These are phyloP conservation scores for Dasypus novemcinctus DNA, from an alignment of 2,113 vertebrate genomes.

Conservation along the genomic window DNA sequence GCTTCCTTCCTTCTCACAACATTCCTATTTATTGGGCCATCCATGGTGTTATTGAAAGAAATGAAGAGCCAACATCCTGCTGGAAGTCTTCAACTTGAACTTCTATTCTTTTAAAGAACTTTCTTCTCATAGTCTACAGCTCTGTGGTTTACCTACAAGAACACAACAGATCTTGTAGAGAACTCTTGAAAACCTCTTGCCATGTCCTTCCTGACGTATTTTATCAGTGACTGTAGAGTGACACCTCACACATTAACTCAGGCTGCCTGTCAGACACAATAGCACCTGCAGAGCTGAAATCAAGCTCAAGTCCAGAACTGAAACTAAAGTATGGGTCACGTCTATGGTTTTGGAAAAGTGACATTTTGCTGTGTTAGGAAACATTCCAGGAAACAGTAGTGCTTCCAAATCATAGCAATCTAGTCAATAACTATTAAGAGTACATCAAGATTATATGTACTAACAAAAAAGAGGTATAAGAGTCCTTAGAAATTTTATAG, in stretches of 20 bases:
- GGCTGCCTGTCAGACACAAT: slow-evolving; percentile 6
- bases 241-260: background rate
- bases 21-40: background rate
- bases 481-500: background rate
- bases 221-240: background rate
- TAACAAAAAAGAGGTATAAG: background rate
- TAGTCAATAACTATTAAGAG: background rate
- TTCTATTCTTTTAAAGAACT: background rate
- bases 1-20: background rate
- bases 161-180: background rate
- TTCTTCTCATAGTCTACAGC: background rate
- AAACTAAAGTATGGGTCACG: slow-evolving; percentile 21
- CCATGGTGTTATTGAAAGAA: background rate
- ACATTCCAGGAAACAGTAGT: slow-evolving; percentile 23
- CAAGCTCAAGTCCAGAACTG: background rate
- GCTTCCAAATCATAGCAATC: background rate
- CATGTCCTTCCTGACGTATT: background rate
- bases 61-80: background rate
- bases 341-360: slow-evolving; percentile 23
- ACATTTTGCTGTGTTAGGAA: background rate
- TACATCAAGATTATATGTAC: background rate
- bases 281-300: background rate
- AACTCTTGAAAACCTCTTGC: background rate
- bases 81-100: background rate
- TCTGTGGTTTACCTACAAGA: background rate